phyloP scores from a whole-genome alignment of 23 tunicate genomes.

The Botrylloides violaceus region DNA sequence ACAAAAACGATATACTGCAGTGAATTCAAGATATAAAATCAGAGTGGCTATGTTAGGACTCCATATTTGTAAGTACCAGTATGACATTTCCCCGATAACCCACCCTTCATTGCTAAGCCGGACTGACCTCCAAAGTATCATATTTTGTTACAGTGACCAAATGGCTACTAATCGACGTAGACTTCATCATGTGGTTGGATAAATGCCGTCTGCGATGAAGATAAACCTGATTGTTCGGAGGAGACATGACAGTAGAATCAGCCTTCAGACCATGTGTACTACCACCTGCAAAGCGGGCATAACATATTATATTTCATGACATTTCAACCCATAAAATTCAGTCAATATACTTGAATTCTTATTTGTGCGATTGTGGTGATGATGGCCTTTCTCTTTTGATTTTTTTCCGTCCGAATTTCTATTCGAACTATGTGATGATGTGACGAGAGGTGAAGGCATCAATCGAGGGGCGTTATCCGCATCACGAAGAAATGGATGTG shows the following conservation, averaged over 20 bases:
- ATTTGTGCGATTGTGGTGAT: no score
- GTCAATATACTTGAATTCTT: no score
- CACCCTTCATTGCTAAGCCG: neutral
- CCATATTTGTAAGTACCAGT: neutral
- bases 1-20: neutral
- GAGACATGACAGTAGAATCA: neutral
- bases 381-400: conserved; percentile 9
- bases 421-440: neutral
- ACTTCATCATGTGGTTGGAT: neutral
- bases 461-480: conserved; percentile 8
- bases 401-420: neutral
- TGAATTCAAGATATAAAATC: neutral
- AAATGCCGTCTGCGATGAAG: conserved; percentile 17
- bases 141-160: conserved; percentile 5
- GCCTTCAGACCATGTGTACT: no score
- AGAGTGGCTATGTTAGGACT: neutral
- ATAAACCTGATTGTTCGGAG: neutral
- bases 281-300: no score
- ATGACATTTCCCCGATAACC: no score
- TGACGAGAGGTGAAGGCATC: conserved; percentile 20
- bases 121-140: conserved; percentile 18
- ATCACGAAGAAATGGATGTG: neutral
- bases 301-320: no score
- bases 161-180: conserved; percentile 18
- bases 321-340: no score